Base-by-base conservation (phyloP, 64 coral and sea anemone species). In the Porites australiensis region DNA sequence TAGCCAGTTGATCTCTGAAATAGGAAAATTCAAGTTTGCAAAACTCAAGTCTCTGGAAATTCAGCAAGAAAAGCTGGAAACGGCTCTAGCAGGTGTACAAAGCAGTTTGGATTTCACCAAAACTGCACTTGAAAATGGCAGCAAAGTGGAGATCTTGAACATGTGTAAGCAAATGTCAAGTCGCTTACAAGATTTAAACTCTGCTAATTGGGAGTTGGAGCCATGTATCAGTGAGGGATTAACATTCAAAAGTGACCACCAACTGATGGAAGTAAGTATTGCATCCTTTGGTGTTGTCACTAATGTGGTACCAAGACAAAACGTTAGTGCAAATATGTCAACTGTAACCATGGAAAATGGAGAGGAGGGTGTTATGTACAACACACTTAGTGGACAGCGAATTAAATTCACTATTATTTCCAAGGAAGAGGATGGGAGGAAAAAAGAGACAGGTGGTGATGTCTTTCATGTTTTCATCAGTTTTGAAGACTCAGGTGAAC, bases 101-200 rank as follows among this genome's bases (percentile, higher is more conserved):
- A 86, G 69, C 19, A 86, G 90, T 63, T 50, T 92, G 8, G 70
- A 92, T 20, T 92, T 92, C 58, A 77, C 80, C 20, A 70, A 92
- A 21, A 75, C 72, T 64, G 79, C 90, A 9, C 86, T 92, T 18
- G 16, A 92, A 76, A 74, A 92, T 64, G 90, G 80, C 43, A 92
- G 89, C 53, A 55, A 92, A 52, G 89, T 92, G n/a, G 89, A 92
- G 44, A 21, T 92, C 46, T 70, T 92, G 20, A 19, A 64, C 14
- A 76, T 92, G 53, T 72, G 75, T 5, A 92, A 85, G 79, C 89
- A 63, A 83, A 84, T 92, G 78, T 63, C 44, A 9, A 61, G 50
- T 20, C 79, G 79, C 8, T 66, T 92, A 55, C 20, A 48, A 3
- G 68, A 72, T 46, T 37, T 92, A 22, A 92, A 61, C 45, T 55